Percentiles rank a stretch among this genome's conserved stretches.
Evolutionary conservation across 2,113 vertebrate species (phyloP).

Genomic region (Myotis lucifugus): DNA sequence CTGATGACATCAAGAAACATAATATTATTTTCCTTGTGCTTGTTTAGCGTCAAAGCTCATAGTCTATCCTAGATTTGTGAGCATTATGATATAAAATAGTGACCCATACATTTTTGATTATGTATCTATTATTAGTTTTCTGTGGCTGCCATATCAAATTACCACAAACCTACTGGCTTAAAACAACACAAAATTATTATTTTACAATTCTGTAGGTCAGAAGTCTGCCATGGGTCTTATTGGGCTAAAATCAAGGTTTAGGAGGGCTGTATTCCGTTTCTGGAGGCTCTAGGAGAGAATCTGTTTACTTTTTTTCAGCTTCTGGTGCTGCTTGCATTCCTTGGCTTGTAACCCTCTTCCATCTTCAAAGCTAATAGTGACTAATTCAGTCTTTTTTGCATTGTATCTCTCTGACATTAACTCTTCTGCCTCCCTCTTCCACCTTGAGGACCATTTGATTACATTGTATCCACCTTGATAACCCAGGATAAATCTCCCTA

Average conservation of each 20-base stretch:
- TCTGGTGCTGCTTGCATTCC: not conserved
- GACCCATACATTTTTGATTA: not conserved
- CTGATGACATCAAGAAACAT: not conserved
- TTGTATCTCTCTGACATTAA: not conserved
- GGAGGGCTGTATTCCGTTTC: not conserved
- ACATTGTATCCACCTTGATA: not conserved
- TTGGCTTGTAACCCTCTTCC: not conserved
- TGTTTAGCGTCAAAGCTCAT: slow-evolving; percentile 8
- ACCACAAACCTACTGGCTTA: not conserved
- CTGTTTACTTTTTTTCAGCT: not conserved
- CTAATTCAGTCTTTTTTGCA: not conserved
- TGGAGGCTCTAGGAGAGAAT: not conserved
- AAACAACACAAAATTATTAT: slow-evolving; percentile 33
- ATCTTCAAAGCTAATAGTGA: not conserved
- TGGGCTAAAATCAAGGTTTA: not conserved
- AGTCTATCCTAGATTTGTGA: not conserved
- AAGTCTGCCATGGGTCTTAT: not conserved
- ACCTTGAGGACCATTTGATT: not conserved
- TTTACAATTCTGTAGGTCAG: not conserved
- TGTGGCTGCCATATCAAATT: not conserved
- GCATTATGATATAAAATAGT: not conserved
- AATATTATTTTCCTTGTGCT: slow-evolving; percentile 22
- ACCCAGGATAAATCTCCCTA: not conserved
- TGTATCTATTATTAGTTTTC: slow-evolving; percentile 29
- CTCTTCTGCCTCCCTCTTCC: not conserved